Conservation (phyloP, 2,888 invertebrate species). For the Megalurothrips usitatus region DNA sequence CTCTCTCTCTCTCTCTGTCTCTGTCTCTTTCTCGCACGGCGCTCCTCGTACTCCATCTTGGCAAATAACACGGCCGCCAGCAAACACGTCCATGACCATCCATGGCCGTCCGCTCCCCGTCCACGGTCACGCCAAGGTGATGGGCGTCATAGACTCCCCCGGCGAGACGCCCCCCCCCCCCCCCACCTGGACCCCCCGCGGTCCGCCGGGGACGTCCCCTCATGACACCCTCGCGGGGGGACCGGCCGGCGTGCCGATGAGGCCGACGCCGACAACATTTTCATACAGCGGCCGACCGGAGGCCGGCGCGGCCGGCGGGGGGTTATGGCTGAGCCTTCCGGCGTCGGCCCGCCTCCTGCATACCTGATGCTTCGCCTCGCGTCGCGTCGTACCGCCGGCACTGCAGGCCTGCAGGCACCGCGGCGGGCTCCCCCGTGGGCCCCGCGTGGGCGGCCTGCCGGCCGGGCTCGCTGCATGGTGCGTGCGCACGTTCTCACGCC, state of each 20-base stretch:
- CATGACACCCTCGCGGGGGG: neutral
- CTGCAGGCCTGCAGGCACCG: neutral
- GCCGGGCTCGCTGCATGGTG: neutral
- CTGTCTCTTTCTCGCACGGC: neutral
- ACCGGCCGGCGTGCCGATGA: neutral
- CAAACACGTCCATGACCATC: neutral
- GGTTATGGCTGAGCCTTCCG: neutral
- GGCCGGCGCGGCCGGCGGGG: neutral
- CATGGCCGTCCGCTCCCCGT: neutral
- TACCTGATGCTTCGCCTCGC: neutral
- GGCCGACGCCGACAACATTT: neutral
- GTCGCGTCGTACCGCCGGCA: neutral
- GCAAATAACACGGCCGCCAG: neutral
- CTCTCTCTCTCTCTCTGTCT: neutral
- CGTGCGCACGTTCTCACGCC: no score
- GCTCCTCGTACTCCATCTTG: neutral
- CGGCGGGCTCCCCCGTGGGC: neutral
- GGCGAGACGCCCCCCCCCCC: neutral
- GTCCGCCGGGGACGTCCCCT: neutral
- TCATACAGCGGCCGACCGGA: neutral
- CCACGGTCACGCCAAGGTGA: neutral
- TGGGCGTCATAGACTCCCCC: neutral
- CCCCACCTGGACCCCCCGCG: neutral
- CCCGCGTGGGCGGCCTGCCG: neutral
- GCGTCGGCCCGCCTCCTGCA: neutral